A percentile compares a stretch with the other conserved stretches of the same genome.
Conservation (phyloP, 2,888 invertebrate genomes). For the Drosophila borborema region DNA sequence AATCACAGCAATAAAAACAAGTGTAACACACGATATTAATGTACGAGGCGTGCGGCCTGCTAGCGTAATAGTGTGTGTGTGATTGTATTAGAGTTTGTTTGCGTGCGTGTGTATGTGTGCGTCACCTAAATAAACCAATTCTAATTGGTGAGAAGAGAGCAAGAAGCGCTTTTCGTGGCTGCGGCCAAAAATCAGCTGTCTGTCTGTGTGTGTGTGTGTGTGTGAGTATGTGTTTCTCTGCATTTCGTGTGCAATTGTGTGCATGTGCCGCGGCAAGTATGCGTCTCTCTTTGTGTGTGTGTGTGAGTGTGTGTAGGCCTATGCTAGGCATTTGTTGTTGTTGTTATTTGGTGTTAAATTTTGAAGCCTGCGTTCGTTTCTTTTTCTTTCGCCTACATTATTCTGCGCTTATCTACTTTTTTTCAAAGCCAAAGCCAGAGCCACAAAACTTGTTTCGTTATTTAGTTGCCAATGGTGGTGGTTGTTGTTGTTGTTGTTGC, state of each 20-base stretch:
- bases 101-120: conserved; percentile 44
- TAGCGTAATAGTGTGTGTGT: conserved; percentile 25
- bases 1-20: conserved; percentile 63
- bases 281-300: neutral
- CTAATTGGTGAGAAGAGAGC: conserved; percentile 51
- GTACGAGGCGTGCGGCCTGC: conserved; percentile 53
- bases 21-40: conserved; percentile 62
- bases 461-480: conserved; percentile 19
- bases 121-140: conserved; percentile 68
- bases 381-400: conserved; percentile 55
- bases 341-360: conserved; percentile 45
- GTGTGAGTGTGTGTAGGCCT: conserved; percentile 21
- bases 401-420: conserved; percentile 56
- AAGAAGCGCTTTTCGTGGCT: conserved; percentile 47
- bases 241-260: conserved; percentile 8
- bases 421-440: conserved; percentile 72
- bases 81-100: conserved; percentile 26
- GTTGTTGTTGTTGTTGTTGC: conserved; percentile 15
- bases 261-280: conserved; percentile 10
- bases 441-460: conserved; percentile 64
- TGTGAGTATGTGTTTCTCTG: conserved; percentile 5
- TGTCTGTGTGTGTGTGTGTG: conserved; percentile 15
- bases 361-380: conserved; percentile 45
- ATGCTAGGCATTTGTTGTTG: conserved; percentile 26
- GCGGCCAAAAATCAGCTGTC: conserved; percentile 72